Evolutionary conservation across 2,888 invertebrate species (phyloP).

Genomic region (Pyrocoelia pectoralis): DNA sequence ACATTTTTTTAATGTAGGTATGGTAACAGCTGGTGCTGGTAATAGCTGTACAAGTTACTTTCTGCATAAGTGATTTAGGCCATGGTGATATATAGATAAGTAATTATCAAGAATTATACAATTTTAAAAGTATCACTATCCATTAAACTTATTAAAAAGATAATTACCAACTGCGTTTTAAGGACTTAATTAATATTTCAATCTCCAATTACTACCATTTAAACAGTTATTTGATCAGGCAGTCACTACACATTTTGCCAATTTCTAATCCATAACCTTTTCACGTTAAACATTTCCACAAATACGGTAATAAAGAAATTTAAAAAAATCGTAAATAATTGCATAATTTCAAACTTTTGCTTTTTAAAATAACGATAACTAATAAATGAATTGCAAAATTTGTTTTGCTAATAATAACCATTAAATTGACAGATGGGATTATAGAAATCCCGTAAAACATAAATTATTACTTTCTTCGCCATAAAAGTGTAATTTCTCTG

Average conservation of each 20-base stretch:
- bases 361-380: background rate
- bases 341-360: background rate
- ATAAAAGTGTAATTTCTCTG: background rate
- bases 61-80: conserved; percentile 1
- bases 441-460: background rate
- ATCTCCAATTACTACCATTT: background rate
- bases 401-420: background rate
- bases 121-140: background rate
- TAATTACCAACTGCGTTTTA: background rate
- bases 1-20: no score
- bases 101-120: conserved; percentile 1
- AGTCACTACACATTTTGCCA: no score
- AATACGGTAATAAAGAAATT: background rate
- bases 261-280: background rate
- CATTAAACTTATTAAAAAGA: background rate
- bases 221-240: no score
- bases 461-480: conserved; percentile 1
- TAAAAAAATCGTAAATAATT: background rate
- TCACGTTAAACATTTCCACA: background rate
- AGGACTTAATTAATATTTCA: background rate
- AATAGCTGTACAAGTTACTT: background rate
- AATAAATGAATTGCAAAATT: conserved; percentile 1
- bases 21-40: no score
- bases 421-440: background rate
- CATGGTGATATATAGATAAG: background rate